A percentile compares a stretch with the other conserved stretches of the same genome.
Evolutionary conservation across 2,888 invertebrate species (phyloP).

Genomic region (Yponomeuta plumbellus): DNA sequence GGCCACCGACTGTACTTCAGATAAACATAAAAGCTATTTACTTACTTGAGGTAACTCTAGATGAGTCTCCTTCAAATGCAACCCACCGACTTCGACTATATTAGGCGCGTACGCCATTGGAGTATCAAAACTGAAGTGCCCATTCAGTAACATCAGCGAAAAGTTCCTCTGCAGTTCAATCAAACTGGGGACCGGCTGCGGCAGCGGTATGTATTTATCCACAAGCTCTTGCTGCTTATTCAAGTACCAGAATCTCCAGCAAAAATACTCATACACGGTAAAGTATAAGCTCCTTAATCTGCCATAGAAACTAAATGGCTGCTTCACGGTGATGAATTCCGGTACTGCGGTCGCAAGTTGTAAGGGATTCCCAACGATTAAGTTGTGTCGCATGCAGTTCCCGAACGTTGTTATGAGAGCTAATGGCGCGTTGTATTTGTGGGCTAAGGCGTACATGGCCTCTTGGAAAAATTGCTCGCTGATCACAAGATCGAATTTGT

Average conservation of each 20-base stretch:
- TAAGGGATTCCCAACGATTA: slow-evolving; percentile 53
- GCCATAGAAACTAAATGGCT: slow-evolving; percentile 70
- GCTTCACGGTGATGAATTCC: slow-evolving; percentile 52
- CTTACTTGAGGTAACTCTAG: slow-evolving; percentile 48
- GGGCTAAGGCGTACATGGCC: slow-evolving; percentile 55
- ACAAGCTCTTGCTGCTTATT: slow-evolving; percentile 52
- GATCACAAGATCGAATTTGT: slow-evolving; percentile 63
- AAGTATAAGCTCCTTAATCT: slow-evolving; percentile 70
- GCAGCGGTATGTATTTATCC: slow-evolving; percentile 50
- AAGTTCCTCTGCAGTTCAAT: slow-evolving; percentile 55
- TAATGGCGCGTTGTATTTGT: slow-evolving; percentile 63
- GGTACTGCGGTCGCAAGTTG: slow-evolving; percentile 53
- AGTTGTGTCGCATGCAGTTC: slow-evolving; percentile 61
- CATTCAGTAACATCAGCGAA: slow-evolving; percentile 63
- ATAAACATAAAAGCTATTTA: too few species aligned
- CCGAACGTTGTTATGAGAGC: slow-evolving; percentile 57
- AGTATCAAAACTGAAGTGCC: slow-evolving; percentile 66
- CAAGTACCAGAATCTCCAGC: slow-evolving; percentile 59
- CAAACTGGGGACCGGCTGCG: slow-evolving; percentile 53
- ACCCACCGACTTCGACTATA: slow-evolving; percentile 75
- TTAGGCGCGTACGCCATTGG: slow-evolving; percentile 72
- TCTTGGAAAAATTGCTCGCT: slow-evolving; percentile 70
- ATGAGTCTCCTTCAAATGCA: slow-evolving; percentile 59
- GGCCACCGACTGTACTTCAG: background rate
- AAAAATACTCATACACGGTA: slow-evolving; percentile 52